These are phyloP conservation scores for Andrena praecox DNA, from an alignment of 2,888 invertebrate genomes.

Conservation along the genomic window DNA sequence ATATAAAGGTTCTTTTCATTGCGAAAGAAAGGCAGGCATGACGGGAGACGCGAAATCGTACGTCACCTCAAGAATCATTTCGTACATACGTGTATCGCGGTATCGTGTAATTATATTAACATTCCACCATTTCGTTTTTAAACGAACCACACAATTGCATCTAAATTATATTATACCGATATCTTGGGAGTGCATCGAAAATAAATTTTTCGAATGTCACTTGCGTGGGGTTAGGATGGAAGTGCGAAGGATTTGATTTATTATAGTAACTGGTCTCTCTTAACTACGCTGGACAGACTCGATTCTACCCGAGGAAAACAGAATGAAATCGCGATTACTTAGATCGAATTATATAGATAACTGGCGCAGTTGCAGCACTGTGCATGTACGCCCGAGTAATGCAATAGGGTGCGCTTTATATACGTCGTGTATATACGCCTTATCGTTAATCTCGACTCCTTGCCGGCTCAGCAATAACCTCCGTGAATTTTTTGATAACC, in stretches of 20 bases:
- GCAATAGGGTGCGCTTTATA: conserved; percentile 17
- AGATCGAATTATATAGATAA: conserved; percentile 14
- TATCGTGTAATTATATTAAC: conserved; percentile 1
- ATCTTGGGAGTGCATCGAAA: neutral
- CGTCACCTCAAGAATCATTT: conserved; percentile 24
- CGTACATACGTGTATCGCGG: neutral
- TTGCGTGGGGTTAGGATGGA: neutral
- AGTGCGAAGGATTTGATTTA: neutral
- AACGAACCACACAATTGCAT: neutral
- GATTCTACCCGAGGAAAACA: neutral
- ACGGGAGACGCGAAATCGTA: conserved; percentile 29
- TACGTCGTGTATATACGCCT: neutral
- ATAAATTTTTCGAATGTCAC: neutral
- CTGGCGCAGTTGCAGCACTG: neutral
- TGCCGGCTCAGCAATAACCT: conserved; percentile 32
- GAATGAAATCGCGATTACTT: conserved; percentile 16
- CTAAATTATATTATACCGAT: neutral
- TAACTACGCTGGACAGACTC: neutral
- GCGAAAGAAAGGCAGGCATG: conserved; percentile 29
- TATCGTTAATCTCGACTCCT: conserved; percentile 37
- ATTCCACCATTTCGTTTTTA: no score
- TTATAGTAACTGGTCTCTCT: neutral
- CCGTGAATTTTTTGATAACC: conserved; percentile 42
- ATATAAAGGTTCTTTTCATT: conserved; percentile 46
- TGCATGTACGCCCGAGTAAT: conserved; percentile 5